Conservation (phyloP, 1,140 invertebrate genomes). For the Drosophila sp. region DNA sequence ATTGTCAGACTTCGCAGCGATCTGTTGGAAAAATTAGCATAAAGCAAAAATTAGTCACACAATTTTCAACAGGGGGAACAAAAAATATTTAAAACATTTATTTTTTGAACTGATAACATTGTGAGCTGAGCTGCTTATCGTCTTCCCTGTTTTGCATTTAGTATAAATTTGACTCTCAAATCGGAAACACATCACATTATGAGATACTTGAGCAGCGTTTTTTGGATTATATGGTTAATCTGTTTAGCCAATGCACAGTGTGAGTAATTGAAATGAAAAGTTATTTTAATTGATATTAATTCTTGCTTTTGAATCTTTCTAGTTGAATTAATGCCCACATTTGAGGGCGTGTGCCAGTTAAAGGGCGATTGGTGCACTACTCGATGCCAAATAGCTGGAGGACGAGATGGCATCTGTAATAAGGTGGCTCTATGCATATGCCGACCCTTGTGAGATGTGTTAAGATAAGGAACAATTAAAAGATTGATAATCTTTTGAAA, state of each 20-base stretch:
- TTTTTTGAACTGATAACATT: slow-evolving; percentile 14
- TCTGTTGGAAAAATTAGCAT: slow-evolving; percentile 39
- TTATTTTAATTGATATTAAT: slow-evolving; percentile 15
- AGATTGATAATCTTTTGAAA: neutral
- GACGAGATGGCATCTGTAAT: slow-evolving; percentile 67
- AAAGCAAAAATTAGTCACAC: slow-evolving; percentile 4
- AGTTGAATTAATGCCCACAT: slow-evolving; percentile 45
- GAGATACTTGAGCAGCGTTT: slow-evolving; percentile 38
- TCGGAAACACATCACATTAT: slow-evolving; percentile 32
- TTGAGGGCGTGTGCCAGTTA: slow-evolving; percentile 47
- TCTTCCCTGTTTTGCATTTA: slow-evolving; percentile 20
- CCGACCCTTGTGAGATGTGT: slow-evolving; percentile 46
- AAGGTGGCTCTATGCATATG: slow-evolving; percentile 66
- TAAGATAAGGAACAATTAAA: slow-evolving; percentile 19
- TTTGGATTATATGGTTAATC: slow-evolving; percentile 41
- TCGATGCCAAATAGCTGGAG: slow-evolving; percentile 64
- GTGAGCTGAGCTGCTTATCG: slow-evolving; percentile 43
- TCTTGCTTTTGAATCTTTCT: slow-evolving; percentile 16
- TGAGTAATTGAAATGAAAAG: slow-evolving; percentile 42
- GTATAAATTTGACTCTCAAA: slow-evolving; percentile 27
- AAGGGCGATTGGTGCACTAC: slow-evolving; percentile 61
- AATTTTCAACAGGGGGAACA: no score
- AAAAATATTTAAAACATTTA: no score
- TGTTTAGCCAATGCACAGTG: slow-evolving; percentile 33
- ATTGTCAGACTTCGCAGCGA: slow-evolving; percentile 80